A percentile compares a stretch with the other conserved stretches of the same genome.
These are phyloP conservation scores for Megaceryle torquata DNA, from an alignment of 2,113 vertebrate species.

Conservation along the genomic window DNA sequence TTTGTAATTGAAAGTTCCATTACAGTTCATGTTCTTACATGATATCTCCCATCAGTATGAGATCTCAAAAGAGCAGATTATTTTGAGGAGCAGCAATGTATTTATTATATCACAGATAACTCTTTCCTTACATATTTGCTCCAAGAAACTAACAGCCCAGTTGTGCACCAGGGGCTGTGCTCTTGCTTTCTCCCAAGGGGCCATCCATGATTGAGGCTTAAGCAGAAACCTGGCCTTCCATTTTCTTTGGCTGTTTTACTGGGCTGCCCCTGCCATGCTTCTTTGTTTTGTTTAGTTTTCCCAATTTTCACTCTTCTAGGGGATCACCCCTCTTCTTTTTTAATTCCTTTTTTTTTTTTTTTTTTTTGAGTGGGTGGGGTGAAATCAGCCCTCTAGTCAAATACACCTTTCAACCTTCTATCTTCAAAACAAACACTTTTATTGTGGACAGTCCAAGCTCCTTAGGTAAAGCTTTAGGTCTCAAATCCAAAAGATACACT, in stretches of 20 bases:
- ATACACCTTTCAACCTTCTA: conserved; percentile 54
- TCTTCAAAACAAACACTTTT: conserved; percentile 67
- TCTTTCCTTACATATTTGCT: background rate
- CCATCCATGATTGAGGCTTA: background rate
- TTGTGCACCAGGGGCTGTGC: background rate
- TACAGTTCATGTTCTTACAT: background rate
- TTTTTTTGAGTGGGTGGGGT: background rate
- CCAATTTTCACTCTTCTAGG: background rate
- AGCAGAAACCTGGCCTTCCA: background rate
- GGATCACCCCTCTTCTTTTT: background rate
- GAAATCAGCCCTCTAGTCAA: conserved; percentile 15
- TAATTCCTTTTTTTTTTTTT: background rate
- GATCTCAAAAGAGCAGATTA: background rate
- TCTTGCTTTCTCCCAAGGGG: background rate
- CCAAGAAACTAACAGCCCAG: background rate
- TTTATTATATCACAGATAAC: background rate
- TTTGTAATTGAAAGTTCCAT: background rate
- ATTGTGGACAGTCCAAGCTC: conserved; percentile 54
- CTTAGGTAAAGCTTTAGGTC: conserved; percentile 62
- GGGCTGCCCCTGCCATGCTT: background rate
- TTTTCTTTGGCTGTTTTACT: background rate
- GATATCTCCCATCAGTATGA: background rate
- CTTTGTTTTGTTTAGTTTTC: background rate
- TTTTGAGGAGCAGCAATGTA: background rate
- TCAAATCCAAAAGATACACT: conserved; percentile 86